phyloP scores from a whole-genome alignment of 2,797 vertebrate species.

The Neopelma chrysocephalum region DNA sequence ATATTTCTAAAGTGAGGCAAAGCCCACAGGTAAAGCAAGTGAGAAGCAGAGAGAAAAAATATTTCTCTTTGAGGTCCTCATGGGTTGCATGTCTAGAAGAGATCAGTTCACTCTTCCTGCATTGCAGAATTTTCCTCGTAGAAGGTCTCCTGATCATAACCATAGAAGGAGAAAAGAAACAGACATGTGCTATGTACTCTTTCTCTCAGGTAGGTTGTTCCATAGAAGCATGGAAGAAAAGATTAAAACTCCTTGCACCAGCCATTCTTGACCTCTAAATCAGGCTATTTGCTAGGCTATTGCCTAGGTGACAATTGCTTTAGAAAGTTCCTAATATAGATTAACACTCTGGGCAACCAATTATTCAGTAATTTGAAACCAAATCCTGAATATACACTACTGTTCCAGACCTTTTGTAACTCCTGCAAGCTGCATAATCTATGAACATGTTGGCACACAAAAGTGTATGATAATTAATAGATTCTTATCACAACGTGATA shows the following conservation, averaged over 20 bases:
- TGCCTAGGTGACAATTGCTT: not conserved
- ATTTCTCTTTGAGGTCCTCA: not conserved
- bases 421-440: not conserved
- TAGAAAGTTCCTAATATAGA: not conserved
- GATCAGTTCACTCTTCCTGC: not conserved
- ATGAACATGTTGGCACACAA: not conserved
- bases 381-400: not conserved
- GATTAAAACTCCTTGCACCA: not conserved
- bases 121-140: not conserved
- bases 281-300: not conserved
- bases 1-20: not conserved
- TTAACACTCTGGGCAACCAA: not conserved
- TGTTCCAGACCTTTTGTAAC: not conserved
- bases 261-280: not conserved
- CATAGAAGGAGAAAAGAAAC: not conserved
- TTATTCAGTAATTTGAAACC: not conserved
- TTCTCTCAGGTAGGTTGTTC: not conserved
- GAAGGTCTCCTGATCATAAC: not conserved
- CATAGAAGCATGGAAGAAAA: not conserved
- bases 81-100: not conserved
- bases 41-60: not conserved
- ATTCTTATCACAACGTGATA: not conserved
- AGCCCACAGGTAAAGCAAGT: not conserved
- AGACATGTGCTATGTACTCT: accelerated
- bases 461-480: not conserved